These are phyloP conservation scores for Orcinus orca DNA, from an alignment of 2,113 vertebrate species.

Conservation along the genomic window DNA sequence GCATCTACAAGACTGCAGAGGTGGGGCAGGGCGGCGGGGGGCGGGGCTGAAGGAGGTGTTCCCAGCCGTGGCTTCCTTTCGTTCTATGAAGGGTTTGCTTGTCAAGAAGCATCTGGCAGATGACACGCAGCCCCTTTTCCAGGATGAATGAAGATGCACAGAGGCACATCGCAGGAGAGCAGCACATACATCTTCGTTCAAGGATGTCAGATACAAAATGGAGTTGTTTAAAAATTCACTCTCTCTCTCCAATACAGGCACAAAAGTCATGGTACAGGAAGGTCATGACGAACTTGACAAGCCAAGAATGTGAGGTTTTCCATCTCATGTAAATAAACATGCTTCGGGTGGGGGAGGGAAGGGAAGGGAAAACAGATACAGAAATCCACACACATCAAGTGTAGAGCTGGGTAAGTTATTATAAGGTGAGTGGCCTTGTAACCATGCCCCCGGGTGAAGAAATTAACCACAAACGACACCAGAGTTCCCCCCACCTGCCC, in stretches of 20 bases:
- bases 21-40: fast-evolving
- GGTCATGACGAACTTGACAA: background rate
- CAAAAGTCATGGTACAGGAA: background rate
- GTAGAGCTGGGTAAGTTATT: background rate
- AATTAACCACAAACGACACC: background rate
- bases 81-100: background rate
- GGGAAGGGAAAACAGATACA: background rate
- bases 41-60: background rate
- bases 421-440: background rate
- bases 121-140: conserved; percentile 13
- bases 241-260: background rate
- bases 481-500: background rate
- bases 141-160: background rate
- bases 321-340: background rate
- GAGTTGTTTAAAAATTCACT: conserved; percentile 11
- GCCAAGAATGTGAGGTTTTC: background rate
- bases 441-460: background rate
- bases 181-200: background rate
- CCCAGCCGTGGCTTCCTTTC: background rate
- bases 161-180: background rate
- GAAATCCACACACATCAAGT: background rate
- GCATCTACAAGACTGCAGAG: background rate
- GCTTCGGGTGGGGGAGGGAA: background rate
- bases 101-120: conserved; percentile 39
- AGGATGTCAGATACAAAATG: conserved; percentile 13